Percentiles rank a stretch among this genome's conserved stretches.
phyloP scores from a whole-genome alignment of 2,113 vertebrate species.

The Vanacampus margaritifer region DNA sequence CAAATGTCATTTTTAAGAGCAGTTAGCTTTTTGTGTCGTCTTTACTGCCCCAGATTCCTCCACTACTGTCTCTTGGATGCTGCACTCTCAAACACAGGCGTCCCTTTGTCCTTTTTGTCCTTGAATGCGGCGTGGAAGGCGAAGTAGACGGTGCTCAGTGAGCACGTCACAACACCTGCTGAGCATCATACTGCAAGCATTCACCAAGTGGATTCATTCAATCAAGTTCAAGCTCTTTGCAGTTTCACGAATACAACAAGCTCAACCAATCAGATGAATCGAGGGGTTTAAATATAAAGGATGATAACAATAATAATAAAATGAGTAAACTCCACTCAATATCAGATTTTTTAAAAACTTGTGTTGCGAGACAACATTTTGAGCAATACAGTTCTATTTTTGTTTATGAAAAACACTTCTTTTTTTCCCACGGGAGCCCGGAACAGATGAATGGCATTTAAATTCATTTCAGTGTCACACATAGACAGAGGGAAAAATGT shows the following conservation, averaged over 20 bases:
- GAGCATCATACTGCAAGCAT: neutral
- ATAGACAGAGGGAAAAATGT: neutral
- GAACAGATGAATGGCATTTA: too few relatives aligned
- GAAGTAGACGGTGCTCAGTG: neutral
- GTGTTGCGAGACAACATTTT: too few relatives aligned
- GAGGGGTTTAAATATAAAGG: too few relatives aligned
- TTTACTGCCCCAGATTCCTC: slow-evolving; percentile 44
- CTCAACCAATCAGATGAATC: neutral
- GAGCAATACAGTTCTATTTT: too few relatives aligned
- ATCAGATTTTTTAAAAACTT: too few relatives aligned
- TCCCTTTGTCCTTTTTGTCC: slow-evolving; percentile 47
- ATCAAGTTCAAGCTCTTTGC: neutral
- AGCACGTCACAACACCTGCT: slow-evolving; percentile 8
- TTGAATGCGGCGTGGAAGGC: slow-evolving; percentile 27
- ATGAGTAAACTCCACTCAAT: too few relatives aligned
- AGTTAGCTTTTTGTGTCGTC: slow-evolving; percentile 43
- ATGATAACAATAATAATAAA: too few relatives aligned
- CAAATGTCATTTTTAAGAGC: slow-evolving; percentile 50
- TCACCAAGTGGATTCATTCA: neutral
- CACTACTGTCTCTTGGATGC: slow-evolving; percentile 43
- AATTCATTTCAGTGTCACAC: slow-evolving; percentile 1
- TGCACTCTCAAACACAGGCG: slow-evolving; percentile 24
- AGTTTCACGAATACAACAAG: neutral
- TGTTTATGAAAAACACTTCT: too few relatives aligned
- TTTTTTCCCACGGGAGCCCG: too few relatives aligned